Base-by-base conservation (phyloP, 2,797 vertebrate genomes). In the Enteromius thamalakanensis region DNA sequence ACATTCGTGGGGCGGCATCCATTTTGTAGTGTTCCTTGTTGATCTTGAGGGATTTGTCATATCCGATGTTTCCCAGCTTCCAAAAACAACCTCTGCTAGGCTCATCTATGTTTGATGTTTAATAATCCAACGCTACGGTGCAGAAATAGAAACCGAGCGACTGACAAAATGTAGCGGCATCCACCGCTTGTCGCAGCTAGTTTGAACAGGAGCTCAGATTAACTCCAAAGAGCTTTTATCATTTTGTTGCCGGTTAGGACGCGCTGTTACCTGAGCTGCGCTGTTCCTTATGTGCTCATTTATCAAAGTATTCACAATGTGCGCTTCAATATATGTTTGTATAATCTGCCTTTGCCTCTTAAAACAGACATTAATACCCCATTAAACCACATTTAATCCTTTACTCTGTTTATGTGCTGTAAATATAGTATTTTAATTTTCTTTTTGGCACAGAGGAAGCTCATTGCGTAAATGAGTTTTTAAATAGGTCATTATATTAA, bases 341-440 rank as follows among this genome's bases (percentile, higher is more conserved):
- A 32, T 60, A 71, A 47, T 70, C 17, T 21, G 19, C 26, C 19
- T 47, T 34, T 74, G 79, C 42, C 14, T 74, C 26, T 62, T 72
- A 49, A 81, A 80, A 81, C 55, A 64, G 21, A 37, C 69, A 74
- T 64, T 64, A 81, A 64, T 51, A 32, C 29, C 29, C 17, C 58
- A 81, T 81, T 74, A 69, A 55, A 67, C n/a, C 49, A 80, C 78
- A 69, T 79, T 79, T 32, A 58, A 29, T 69, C 4, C 23, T 79
- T 79, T 69, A 68, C 77, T n/a, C 49, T 32, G 67, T 72, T 69
- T 55, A 58, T 64, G 19, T 74, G 42, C 42, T 74, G 69, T 64
- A 74, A 80, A 71, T 80, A 80, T 80, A 47, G 23, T 45, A 47
- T 80, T 80, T 80, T 45, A 47, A 60, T 80, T 71, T 80, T 47